Evolutionary conservation across 2,888 invertebrate species (phyloP), one percentile per base, ranked within the genome.

Genomic region (Julus scandinavius): DNA sequence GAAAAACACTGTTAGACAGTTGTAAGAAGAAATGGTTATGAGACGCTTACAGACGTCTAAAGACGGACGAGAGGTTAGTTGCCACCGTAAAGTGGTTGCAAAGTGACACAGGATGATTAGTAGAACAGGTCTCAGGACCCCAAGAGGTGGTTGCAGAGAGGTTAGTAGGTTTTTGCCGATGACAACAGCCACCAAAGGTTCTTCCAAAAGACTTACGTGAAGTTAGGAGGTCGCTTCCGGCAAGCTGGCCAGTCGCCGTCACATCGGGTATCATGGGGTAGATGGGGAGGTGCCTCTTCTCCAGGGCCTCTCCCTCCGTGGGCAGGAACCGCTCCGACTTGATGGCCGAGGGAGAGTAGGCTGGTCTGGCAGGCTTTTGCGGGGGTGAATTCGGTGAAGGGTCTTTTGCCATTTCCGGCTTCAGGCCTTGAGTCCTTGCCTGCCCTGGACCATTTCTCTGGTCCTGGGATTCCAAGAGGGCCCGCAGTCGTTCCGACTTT

Each of bases 401-500:
- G 13, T 54, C 54, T 15, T 54, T 4, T 9, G 54, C 5, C 2
- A 15, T 54, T 15, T 54, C 54, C 2, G 54, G 54, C 15, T 54
- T 54, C 54, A 2, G 54, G 5, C 54, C 54, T 11, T 54, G 54
- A 54, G 54, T 54, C 83, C 11, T 83, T 9, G 83, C 2, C 6
- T 40, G 38, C 83, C 83, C 83, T 11, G 38, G 83, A 3, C 86
- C 86, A 7, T 38, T 41, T 15, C 17, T 40, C 40, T 86, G 45
- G 41, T 49, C 58, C 63, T 58, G 58, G 20, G 87, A 50, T 15
- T 85, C 88, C 49, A 88, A 80, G 5, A 88, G 45, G n/a, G 88
- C 84, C 29, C 85, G 84, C 3, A 88, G 85, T 1, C 85, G 84
- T 9, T 88, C 88, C 5, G 88, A 88, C 45, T 88, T 88, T 29